Evolutionary conservation across 2,113 vertebrate genomes (phyloP).

Genomic region (Suncus etruscus): DNA sequence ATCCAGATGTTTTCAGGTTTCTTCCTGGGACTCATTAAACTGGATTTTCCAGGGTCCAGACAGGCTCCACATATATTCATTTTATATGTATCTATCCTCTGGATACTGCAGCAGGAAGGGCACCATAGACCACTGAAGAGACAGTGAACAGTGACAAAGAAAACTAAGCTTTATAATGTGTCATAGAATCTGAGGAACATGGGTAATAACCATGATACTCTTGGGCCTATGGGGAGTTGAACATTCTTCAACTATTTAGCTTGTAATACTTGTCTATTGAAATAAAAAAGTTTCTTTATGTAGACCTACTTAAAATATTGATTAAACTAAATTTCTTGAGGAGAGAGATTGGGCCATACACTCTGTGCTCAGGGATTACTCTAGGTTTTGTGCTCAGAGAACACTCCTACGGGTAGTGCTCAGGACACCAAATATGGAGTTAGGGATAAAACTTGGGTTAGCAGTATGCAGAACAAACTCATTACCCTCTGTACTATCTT

Average conservation of each 20-base stretch:
- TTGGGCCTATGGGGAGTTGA: background rate
- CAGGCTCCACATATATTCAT: background rate
- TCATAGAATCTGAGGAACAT: background rate
- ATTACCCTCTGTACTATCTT: too few species aligned
- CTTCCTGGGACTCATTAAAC: background rate
- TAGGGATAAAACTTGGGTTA: too few species aligned
- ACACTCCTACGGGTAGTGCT: too few species aligned
- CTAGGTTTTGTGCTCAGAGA: too few species aligned
- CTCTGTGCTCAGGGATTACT: too few species aligned
- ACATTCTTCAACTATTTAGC: background rate
- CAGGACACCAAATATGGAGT: too few species aligned
- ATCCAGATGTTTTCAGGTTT: slow-evolving; percentile 12
- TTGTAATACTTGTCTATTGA: background rate
- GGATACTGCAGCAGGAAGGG: background rate
- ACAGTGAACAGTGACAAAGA: slow-evolving; percentile 63
- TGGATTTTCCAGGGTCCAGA: background rate
- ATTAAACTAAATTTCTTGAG: background rate
- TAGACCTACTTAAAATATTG: background rate
- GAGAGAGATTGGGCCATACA: too few species aligned
- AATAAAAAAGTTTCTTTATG: background rate
- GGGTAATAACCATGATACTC: background rate
- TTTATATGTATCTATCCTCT: slow-evolving; percentile 32
- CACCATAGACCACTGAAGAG: slow-evolving; percentile 54
- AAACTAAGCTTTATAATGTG: slow-evolving; percentile 17
- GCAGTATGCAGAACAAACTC: too few species aligned